Percentiles rank a stretch among this genome's conserved stretches.
These are phyloP conservation scores for Synaphobranchus kaupii DNA, from an alignment of 2,797 vertebrate genomes.

Conservation along the genomic window DNA sequence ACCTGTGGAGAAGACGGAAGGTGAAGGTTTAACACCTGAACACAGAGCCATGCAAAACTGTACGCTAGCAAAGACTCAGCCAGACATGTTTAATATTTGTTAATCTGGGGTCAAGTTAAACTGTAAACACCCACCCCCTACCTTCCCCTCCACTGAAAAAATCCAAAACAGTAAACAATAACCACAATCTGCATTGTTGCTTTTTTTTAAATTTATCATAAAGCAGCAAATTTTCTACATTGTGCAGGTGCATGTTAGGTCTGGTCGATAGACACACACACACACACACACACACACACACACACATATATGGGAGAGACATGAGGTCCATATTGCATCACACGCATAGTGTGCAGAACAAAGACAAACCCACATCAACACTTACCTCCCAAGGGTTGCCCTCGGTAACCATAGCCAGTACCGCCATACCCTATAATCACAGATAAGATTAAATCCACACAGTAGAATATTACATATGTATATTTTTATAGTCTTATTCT, in stretches of 20 bases:
- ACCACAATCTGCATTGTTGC: no score
- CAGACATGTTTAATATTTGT: no score
- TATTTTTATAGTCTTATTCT: not conserved
- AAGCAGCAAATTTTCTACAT: no score
- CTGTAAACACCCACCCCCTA: no score
- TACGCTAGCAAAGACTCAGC: no score
- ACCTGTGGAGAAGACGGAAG: slow-evolving; percentile 13
- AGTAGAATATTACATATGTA: not conserved
- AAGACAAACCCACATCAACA: not conserved
- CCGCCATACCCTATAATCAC: slow-evolving; percentile 18
- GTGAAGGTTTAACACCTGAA: not conserved
- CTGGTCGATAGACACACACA: no score
- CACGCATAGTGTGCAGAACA: not conserved
- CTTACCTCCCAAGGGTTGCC: slow-evolving; percentile 21
- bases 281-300: not conserved
- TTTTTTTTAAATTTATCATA: no score
- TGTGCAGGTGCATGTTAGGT: no score
- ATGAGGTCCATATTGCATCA: not conserved
- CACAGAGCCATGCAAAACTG: no score
- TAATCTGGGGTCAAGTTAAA: no score
- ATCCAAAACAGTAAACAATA: no score
- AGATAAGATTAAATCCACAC: not conserved
- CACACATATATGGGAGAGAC: not conserved
- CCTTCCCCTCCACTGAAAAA: no score
- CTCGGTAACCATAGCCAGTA: slow-evolving; percentile 24